Base-by-base conservation (phyloP, 2,797 vertebrate species). In the Caiman crocodilus region DNA sequence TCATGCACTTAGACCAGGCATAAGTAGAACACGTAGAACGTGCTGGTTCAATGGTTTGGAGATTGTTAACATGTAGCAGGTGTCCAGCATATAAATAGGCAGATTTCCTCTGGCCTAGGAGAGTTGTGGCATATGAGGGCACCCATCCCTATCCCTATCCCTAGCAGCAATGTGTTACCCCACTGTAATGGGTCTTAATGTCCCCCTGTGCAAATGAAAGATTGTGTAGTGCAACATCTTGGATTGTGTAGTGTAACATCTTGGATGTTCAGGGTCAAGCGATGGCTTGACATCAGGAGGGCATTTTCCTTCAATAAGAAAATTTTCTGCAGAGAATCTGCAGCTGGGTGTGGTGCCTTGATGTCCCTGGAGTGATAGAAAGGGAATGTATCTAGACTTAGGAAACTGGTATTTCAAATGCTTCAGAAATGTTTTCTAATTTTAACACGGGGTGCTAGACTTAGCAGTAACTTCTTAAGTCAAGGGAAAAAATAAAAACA, bases 401-500 rank as follows among this genome's bases (percentile, higher is more conserved):
- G 35, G 69, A 71, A 35, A 13, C 4, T 25, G 67, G 6, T 71
- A 12, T 32, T 14, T 42, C 26, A 42, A 23, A 42, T 71, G 11
- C 42, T 71, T 42, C 69, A 42, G 21, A 71, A 23, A 71, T 14
- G 15, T 71, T 71, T 14, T 23, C 11, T 4, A 71, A 8, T 71
- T 35, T 71, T 71, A 71, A 71, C 35, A 71, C 25, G 35, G 18
- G 69, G 13, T 42, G 13, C 69, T 42, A 42, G 65, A 69, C 5
- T 21, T 42, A 17, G 32, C 32, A 71, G 11, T 67, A 32, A 67
- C 17, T 11, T 30, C 30, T 67, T 20, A 67, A 30, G 9, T 67
- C 25, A 60, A 2, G 4, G 28, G 73, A 8, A 42, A 63, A 59
- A 28, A 57, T 55, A 6, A 14, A 25, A 0, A 1, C 21, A 50